phyloP scores from a whole-genome alignment of 1,140 invertebrate genomes.

The Parasteatoda tepidariorum region DNA sequence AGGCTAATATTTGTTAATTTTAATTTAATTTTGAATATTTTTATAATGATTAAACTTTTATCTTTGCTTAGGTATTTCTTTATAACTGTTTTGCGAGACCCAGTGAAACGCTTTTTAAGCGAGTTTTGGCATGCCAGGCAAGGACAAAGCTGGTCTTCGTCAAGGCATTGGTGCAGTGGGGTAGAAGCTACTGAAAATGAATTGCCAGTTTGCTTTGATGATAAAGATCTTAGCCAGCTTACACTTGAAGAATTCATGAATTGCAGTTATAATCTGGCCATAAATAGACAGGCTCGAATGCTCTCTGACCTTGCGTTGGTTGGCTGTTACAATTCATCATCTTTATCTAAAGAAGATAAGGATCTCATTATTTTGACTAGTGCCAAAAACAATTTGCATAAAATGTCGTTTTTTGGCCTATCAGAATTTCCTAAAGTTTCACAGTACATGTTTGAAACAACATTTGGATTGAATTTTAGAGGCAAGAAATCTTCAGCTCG shows the following conservation, averaged over 20 bases:
- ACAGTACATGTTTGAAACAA: conserved; percentile 69
- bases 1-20: too few relatives aligned
- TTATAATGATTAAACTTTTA: too few relatives aligned
- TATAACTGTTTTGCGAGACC: conserved; percentile 69
- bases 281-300: conserved; percentile 70
- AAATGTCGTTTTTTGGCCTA: conserved; percentile 69
- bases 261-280: conserved; percentile 69
- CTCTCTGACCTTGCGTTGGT: conserved; percentile 67
- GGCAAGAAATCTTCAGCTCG: conserved; percentile 25
- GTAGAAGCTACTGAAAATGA: conserved; percentile 66
- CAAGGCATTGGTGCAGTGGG: conserved; percentile 64
- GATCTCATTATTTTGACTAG: conserved; percentile 67
- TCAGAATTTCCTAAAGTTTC: conserved; percentile 68
- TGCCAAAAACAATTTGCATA: conserved; percentile 69
- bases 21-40: too few relatives aligned
- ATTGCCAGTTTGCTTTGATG: conserved; percentile 68
- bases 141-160: conserved; percentile 68
- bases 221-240: conserved; percentile 65
- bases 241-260: conserved; percentile 67
- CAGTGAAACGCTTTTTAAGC: conserved; percentile 68
- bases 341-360: conserved; percentile 63
- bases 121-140: conserved; percentile 70
- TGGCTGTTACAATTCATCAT: conserved; percentile 68
- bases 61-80: conserved; percentile 70
- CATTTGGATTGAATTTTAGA: conserved; percentile 66